Evolutionary conservation across 2,113 vertebrate genomes (phyloP).

Genomic region (Protobothrops mucrosquamatus): DNA sequence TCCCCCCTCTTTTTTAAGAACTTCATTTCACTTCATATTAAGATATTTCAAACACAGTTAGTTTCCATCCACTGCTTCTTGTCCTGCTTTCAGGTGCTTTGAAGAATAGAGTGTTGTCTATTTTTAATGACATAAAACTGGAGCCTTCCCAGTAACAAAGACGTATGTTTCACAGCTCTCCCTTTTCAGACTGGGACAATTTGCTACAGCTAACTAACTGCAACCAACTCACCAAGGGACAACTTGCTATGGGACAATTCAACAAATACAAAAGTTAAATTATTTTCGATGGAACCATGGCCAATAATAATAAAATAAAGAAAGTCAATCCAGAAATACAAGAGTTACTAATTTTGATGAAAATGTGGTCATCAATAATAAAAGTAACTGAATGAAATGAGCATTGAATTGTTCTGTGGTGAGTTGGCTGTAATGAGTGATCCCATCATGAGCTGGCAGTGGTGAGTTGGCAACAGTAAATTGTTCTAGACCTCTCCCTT

Average conservation of each 20-base stretch:
- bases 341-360: neutral
- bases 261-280: neutral
- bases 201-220: neutral
- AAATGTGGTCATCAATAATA: neutral
- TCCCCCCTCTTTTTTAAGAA: neutral
- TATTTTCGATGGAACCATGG: neutral
- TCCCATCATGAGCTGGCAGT: neutral
- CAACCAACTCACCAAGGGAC: neutral
- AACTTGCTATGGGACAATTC: neutral
- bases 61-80: too few species aligned
- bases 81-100: too few species aligned
- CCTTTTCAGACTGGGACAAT: neutral
- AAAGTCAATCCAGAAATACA: neutral
- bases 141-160: neutral
- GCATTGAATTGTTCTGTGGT: neutral
- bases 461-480: too few species aligned
- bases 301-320: neutral
- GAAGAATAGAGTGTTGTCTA: too few species aligned
- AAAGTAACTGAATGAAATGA: neutral
- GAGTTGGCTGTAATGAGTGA: neutral
- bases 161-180: neutral
- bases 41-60: slow-evolving; percentile 10
- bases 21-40: slow-evolving; percentile 16
- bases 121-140: neutral
- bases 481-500: neutral